Percentiles rank a stretch among this genome's conserved stretches.
phyloP scores from a whole-genome alignment of 2,888 invertebrate genomes.

The Corbicula japonica region DNA sequence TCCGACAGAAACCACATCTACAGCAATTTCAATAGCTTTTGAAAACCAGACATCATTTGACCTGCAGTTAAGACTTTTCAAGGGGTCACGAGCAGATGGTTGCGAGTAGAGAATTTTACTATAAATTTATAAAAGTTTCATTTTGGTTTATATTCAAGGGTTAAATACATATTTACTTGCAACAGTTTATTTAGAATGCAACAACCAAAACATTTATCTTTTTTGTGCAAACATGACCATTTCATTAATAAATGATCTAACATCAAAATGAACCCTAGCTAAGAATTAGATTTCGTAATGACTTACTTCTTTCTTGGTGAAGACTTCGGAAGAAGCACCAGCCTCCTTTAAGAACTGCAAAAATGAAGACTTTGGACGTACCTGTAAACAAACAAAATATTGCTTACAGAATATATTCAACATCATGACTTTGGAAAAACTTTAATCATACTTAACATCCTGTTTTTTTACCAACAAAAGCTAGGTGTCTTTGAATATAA shows the following conservation, averaged over 20 bases:
- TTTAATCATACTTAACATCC: not conserved
- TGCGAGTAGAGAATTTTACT: not conserved
- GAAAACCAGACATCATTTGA: too few relatives aligned
- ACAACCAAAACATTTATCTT: not conserved
- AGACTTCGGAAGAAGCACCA: conserved; percentile 76
- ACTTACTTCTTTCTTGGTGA: conserved; percentile 78
- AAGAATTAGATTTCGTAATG: not conserved
- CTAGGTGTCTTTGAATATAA: not conserved
- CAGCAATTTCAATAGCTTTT: too few relatives aligned
- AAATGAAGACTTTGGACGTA: conserved; percentile 72
- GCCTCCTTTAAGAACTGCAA: conserved; percentile 68
- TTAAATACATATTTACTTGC: not conserved
- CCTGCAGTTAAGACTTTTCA: too few relatives aligned
- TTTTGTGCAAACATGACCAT: not conserved
- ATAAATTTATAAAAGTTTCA: not conserved
- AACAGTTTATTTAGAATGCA: not conserved
- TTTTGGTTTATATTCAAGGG: not conserved
- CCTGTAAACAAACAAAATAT: conserved; percentile 61
- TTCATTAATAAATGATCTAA: not conserved
- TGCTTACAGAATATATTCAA: not conserved
- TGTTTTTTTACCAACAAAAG: not conserved
- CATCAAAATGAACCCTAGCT: not conserved
- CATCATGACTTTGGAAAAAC: not conserved
- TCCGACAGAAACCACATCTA: too few relatives aligned
- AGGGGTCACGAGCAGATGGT: too few relatives aligned